These are phyloP conservation scores for Scylla paramamosain DNA, from an alignment of 1,140 invertebrate species.

Conservation along the genomic window DNA sequence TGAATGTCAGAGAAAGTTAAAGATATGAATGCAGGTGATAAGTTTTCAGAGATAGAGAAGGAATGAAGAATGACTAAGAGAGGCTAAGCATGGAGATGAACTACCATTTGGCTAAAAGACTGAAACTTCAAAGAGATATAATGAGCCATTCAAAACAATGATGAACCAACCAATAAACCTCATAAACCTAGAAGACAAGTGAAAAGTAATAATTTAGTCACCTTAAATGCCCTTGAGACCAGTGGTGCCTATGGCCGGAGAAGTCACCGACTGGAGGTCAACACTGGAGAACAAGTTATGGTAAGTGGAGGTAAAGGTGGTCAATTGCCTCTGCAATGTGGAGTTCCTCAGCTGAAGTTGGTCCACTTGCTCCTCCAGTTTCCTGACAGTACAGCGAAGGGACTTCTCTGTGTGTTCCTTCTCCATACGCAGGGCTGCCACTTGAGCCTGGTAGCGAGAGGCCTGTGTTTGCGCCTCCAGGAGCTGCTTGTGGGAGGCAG, in stretches of 20 bases:
- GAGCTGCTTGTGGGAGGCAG: constrained; percentile 54
- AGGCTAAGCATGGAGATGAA: no score
- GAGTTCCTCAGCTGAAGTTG: constrained; percentile 69
- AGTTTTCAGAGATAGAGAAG: no score
- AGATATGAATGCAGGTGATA: no score
- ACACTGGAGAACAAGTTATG: constrained; percentile 65
- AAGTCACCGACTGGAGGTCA: constrained; percentile 39
- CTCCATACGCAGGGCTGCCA: constrained; percentile 56
- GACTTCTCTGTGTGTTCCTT: constrained; percentile 67
- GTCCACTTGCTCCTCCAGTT: constrained; percentile 68
- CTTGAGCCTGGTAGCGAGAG: constrained; percentile 65
- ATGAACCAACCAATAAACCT: no score
- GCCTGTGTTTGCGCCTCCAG: constrained; percentile 64
- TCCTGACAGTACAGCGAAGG: constrained; percentile 38
- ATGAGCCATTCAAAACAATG: no score
- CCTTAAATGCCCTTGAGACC: neutral
- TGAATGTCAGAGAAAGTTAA: no score
- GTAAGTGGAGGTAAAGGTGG: constrained; percentile 66
- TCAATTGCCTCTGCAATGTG: constrained; percentile 63
- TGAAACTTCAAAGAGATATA: no score
- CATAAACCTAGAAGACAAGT: no score
- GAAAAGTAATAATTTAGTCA: neutral
- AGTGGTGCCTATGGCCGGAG: neutral
- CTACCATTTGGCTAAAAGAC: no score
- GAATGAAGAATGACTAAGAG: no score